These are phyloP conservation scores for Aplidium turbinatum DNA, from an alignment of 23 tunicate species.

Conservation along the genomic window DNA sequence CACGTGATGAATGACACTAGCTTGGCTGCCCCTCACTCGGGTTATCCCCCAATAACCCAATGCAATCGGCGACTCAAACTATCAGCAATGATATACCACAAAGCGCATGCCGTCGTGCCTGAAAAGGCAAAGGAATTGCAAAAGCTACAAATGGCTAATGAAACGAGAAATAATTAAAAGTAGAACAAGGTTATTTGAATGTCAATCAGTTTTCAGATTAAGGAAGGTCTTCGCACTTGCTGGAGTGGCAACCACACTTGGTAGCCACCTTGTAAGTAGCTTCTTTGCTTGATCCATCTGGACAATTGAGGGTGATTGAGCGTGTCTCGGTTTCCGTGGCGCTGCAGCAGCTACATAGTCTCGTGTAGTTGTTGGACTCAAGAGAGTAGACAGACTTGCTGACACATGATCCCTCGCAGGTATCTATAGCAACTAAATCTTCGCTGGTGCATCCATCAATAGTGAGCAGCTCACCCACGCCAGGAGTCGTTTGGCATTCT, in stretches of 20 bases:
- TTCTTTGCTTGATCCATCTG: constrained; percentile 69
- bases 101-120: too few relatives aligned
- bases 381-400: constrained; percentile 81
- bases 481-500: constrained; percentile 44
- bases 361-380: constrained; percentile 77
- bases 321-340: constrained; percentile 68
- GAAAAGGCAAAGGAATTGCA: too few relatives aligned
- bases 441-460: constrained; percentile 83
- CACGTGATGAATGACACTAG: too few relatives aligned
- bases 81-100: too few relatives aligned
- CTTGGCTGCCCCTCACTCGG: too few relatives aligned
- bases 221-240: constrained; percentile 71
- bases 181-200: too few relatives aligned
- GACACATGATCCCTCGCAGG: constrained; percentile 89
- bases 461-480: constrained; percentile 40
- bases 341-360: constrained; percentile 87
- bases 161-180: too few relatives aligned
- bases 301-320: constrained; percentile 60
- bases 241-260: constrained; percentile 80
- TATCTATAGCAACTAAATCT: constrained; percentile 47
- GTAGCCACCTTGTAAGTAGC: constrained; percentile 73
- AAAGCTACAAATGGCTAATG: too few relatives aligned
- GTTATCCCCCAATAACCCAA: too few relatives aligned
- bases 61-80: too few relatives aligned
- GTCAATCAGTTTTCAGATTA: constrained; percentile 19